phyloP scores from a whole-genome alignment of 2,113 vertebrate genomes.

The Prolemur simus region DNA sequence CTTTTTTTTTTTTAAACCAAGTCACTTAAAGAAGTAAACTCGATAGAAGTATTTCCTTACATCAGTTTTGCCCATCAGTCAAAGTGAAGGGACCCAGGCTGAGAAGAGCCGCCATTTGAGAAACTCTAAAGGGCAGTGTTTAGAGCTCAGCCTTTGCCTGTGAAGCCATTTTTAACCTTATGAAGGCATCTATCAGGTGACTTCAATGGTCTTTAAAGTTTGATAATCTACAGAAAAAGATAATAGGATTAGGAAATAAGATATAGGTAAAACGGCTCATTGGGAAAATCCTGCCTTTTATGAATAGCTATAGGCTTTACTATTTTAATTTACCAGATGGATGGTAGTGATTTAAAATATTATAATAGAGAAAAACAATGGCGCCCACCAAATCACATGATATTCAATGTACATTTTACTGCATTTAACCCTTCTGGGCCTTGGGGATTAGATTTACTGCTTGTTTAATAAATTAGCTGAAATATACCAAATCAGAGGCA shows the following conservation, averaged over 20 bases:
- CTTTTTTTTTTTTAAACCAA: conserved; percentile 8
- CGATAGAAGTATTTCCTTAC: conserved; percentile 44
- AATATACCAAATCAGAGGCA: neutral
- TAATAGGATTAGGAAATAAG: conserved; percentile 71
- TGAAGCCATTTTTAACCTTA: conserved; percentile 47
- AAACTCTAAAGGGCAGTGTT: conserved; percentile 39
- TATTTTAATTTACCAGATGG: conserved; percentile 35
- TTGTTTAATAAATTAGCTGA: neutral
- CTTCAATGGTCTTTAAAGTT: conserved; percentile 60
- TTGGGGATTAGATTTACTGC: neutral
- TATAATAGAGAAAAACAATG: conserved; percentile 3
- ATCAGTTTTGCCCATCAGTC: conserved; percentile 48
- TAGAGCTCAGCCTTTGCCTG: neutral
- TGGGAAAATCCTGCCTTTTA: neutral
- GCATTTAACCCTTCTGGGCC: neutral
- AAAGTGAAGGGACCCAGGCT: conserved; percentile 34
- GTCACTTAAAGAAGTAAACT: conserved; percentile 72
- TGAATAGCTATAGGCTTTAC: neutral
- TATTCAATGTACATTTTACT: neutral
- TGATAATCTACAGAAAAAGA: conserved; percentile 62
- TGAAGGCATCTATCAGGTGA: conserved; percentile 20
- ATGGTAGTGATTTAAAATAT: neutral
- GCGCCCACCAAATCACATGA: neutral
- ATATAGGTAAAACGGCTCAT: conserved; percentile 3
- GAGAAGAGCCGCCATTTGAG: conserved; percentile 39